Conservation (phyloP, 2,797 vertebrate genomes). For the Chanos chanos region DNA sequence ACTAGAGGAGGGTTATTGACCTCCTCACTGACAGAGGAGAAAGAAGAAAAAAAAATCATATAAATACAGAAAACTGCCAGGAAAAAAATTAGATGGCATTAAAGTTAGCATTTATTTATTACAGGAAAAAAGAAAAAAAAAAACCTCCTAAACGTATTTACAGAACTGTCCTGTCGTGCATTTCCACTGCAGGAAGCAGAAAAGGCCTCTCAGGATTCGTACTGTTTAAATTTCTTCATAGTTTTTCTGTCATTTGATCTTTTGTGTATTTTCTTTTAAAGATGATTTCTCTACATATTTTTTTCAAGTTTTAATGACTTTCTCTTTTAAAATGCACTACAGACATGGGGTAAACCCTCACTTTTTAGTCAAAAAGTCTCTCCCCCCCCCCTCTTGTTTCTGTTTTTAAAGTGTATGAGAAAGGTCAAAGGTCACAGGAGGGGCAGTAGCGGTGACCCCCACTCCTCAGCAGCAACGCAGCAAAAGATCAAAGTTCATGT, state of each 20-base stretch:
- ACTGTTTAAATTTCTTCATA: constrained; percentile 46
- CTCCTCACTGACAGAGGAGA: constrained; percentile 65
- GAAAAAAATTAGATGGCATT: constrained; percentile 45
- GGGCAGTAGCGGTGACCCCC: constrained; percentile 37
- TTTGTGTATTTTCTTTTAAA: constrained; percentile 39
- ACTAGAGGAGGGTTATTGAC: constrained; percentile 77
- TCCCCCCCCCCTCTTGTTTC: constrained; percentile 13
- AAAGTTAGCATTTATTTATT: constrained; percentile 58
- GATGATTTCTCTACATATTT: constrained; percentile 52
- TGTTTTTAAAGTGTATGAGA: constrained; percentile 43
- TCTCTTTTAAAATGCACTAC: constrained; percentile 46
- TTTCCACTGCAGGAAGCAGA: constrained; percentile 63
- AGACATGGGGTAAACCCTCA: constrained; percentile 36
- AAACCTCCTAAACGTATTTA: constrained; percentile 61
- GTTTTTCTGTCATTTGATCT: constrained; percentile 9
- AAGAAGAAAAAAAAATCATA: constrained; percentile 69
- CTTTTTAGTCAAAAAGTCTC: constrained; percentile 24
- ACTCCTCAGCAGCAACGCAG: constrained; percentile 53
- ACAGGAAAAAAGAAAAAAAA: constrained; percentile 31
- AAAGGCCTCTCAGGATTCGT: constrained; percentile 64
- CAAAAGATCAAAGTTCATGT: constrained; percentile 55
- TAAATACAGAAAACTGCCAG: constrained; percentile 74
- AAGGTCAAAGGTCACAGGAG: constrained; percentile 42
- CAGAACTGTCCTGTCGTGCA: constrained; percentile 72
- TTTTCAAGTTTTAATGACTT: constrained; percentile 60